Evolutionary conservation across 2,113 vertebrate genomes (phyloP).

Genomic region (Pterophyllum scalare): DNA sequence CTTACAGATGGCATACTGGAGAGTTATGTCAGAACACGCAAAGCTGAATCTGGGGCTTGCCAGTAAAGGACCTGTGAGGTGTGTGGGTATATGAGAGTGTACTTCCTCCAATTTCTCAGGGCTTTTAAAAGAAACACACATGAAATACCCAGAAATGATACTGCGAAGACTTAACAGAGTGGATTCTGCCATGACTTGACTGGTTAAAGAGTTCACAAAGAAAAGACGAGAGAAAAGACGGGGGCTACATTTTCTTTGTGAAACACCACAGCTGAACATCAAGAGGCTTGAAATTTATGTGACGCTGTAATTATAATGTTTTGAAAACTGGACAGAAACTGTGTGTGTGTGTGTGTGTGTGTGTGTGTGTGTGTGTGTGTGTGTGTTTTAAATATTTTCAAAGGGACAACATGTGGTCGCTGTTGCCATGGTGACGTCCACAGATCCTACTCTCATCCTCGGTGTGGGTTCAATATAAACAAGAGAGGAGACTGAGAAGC

Average conservation of each 20-base stretch:
- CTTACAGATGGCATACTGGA: background rate
- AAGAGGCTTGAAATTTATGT: background rate
- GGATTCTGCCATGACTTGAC: slow-evolving; percentile 31
- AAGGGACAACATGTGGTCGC: slow-evolving; percentile 10
- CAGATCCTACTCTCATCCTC: slow-evolving; percentile 27
- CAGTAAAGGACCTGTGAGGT: background rate
- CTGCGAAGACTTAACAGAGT: slow-evolving; percentile 1
- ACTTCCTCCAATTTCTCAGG: slow-evolving; percentile 11
- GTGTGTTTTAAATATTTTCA: background rate
- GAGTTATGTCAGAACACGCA: slow-evolving; percentile 53
- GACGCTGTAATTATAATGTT: background rate
- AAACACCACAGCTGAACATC: background rate
- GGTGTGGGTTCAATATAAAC: slow-evolving; percentile 34
- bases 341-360: background rate
- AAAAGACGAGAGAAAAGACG: background rate
- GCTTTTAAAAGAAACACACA: background rate
- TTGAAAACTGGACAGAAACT: slow-evolving; percentile 16
- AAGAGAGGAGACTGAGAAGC: slow-evolving; percentile 4
- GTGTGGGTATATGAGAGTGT: background rate
- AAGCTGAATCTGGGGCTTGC: slow-evolving; percentile 12
- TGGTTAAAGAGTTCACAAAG: background rate
- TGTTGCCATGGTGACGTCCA: slow-evolving; percentile 55
- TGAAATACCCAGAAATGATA: slow-evolving; percentile 2
- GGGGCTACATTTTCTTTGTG: no score
- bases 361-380: no score